These are phyloP conservation scores for Melanchra persicariae DNA, from an alignment of 2,888 invertebrate genomes.

Conservation along the genomic window DNA sequence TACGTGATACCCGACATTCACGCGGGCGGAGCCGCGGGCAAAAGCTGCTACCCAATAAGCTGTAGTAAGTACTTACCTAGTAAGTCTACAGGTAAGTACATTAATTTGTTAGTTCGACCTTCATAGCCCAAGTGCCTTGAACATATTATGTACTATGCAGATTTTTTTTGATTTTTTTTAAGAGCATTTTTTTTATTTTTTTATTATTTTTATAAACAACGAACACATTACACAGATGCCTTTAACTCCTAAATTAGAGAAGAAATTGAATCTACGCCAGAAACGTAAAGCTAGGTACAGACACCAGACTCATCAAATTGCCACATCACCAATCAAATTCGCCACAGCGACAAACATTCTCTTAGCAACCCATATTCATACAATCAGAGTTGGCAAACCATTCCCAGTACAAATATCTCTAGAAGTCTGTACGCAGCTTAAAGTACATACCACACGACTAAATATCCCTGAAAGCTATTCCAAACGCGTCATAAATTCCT, in stretches of 20 bases:
- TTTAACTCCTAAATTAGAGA: slow-evolving; percentile 26
- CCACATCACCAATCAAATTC: not conserved
- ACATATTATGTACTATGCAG: too few species aligned
- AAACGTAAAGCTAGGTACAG: not conserved
- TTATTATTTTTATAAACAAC: slow-evolving; percentile 20
- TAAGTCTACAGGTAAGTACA: too few species aligned
- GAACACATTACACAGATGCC: slow-evolving; percentile 8
- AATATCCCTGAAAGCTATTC: slow-evolving; percentile 11
- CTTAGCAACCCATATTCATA: not conserved
- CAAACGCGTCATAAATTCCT: slow-evolving; percentile 35
- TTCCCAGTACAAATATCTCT: not conserved
- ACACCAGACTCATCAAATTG: not conserved
- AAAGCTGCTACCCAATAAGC: too few species aligned
- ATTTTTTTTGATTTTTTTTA: too few species aligned
- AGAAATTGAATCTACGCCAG: slow-evolving; percentile 34
- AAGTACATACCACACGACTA: slow-evolving; percentile 13
- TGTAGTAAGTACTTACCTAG: too few species aligned
- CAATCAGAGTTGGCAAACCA: not conserved
- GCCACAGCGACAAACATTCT: not conserved
- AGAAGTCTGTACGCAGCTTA: not conserved
- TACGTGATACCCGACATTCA: too few species aligned
- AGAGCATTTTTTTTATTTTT: too few species aligned
- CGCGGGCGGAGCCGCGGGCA: too few species aligned
- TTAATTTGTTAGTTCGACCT: too few species aligned
- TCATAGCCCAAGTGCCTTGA: too few species aligned